Percentiles rank a stretch among this genome's conserved stretches.
Conservation (phyloP, 1,140 invertebrate species). For the Neotoxoptera formosana region DNA sequence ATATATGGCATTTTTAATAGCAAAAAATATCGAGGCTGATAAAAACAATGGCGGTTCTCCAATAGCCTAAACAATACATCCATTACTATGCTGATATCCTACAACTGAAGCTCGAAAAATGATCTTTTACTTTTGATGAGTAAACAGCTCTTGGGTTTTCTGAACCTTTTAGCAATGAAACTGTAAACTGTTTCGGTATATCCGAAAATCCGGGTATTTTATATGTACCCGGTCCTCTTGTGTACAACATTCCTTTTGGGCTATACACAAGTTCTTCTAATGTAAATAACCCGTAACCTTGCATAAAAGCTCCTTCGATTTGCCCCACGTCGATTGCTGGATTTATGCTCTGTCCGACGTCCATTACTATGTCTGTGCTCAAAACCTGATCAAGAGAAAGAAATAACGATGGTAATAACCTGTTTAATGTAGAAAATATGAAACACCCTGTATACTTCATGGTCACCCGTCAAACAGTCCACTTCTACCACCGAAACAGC, state of each 20-base stretch:
- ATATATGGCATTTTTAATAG: slow-evolving; percentile 82
- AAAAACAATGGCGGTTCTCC: slow-evolving; percentile 84
- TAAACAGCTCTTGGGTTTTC: slow-evolving; percentile 90
- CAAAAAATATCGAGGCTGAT: slow-evolving; percentile 86
- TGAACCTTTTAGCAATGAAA: slow-evolving; percentile 85
- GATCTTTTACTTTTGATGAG: slow-evolving; percentile 86
- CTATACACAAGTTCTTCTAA: slow-evolving; percentile 89
- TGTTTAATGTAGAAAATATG: not conserved
- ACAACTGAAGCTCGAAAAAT: not conserved
- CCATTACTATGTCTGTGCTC: slow-evolving; percentile 94
- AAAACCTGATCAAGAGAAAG: slow-evolving; percentile 69
- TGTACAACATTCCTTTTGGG: slow-evolving; percentile 80
- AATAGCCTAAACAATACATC: slow-evolving; percentile 74
- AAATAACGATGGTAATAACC: not conserved
- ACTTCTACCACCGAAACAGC: slow-evolving; percentile 85
- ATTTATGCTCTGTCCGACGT: slow-evolving; percentile 90
- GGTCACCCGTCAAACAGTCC: slow-evolving; percentile 88
- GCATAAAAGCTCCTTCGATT: slow-evolving; percentile 89
- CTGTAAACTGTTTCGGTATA: slow-evolving; percentile 91
- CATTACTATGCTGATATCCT: not conserved
- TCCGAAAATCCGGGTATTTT: slow-evolving; percentile 92
- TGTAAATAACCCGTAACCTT: slow-evolving; percentile 91
- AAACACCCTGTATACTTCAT: slow-evolving; percentile 68
- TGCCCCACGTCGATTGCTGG: slow-evolving; percentile 96
- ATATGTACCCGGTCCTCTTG: slow-evolving; percentile 89